Evolutionary conservation across 2,888 invertebrate species (phyloP).

Genomic region (Willowsia nigromaculata): DNA sequence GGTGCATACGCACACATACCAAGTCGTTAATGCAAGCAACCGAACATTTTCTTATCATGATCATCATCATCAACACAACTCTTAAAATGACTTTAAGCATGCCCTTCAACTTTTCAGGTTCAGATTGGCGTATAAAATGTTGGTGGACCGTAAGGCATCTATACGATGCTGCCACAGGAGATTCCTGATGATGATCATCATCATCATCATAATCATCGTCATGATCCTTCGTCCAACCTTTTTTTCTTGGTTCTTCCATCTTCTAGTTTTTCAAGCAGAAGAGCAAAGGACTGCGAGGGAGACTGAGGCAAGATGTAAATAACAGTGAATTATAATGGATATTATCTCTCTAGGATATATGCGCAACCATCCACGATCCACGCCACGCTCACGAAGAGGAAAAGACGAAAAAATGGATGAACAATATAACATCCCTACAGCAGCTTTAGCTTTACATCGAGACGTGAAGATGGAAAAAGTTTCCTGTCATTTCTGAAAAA

Average conservation of each 20-base stretch:
- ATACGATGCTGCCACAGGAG: slow-evolving; percentile 27
- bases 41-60: slow-evolving; percentile 14
- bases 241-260: slow-evolving; percentile 46
- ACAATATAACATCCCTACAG: slow-evolving; percentile 53
- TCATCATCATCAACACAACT: slow-evolving; percentile 38
- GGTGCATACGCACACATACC: not conserved
- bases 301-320: slow-evolving; percentile 52
- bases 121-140: slow-evolving; percentile 56
- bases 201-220: not conserved
- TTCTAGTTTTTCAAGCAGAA: slow-evolving; percentile 41
- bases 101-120: slow-evolving; percentile 71
- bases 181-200: slow-evolving; percentile 45
- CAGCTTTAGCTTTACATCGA: not conserved
- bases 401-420: slow-evolving; percentile 58
- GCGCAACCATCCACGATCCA: slow-evolving; percentile 49
- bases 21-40: slow-evolving; percentile 27
- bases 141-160: slow-evolving; percentile 61
- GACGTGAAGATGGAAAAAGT: slow-evolving; percentile 56
- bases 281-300: slow-evolving; percentile 12
- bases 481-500: slow-evolving; percentile 72
- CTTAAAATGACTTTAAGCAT: slow-evolving; percentile 60
- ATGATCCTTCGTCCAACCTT: slow-evolving; percentile 61
- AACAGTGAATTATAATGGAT: slow-evolving; percentile 69
- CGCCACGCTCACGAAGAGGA: slow-evolving; percentile 21
- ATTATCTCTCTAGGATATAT: slow-evolving; percentile 48